Base-by-base conservation (phyloP, 2,888 invertebrate genomes). In the Microctonus aethiopoides region DNA sequence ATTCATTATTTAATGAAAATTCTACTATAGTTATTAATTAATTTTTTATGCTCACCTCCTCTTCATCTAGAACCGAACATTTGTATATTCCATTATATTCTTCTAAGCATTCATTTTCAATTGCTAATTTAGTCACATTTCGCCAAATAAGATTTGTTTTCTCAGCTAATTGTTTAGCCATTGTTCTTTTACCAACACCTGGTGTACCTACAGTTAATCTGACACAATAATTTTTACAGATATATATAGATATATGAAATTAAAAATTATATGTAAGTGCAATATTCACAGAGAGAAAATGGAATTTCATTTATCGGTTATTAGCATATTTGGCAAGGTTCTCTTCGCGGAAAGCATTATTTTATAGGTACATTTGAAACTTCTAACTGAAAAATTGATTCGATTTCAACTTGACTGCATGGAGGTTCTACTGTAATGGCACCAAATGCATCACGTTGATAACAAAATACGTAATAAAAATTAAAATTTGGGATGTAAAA, bases 1-100 rank as follows among this genome's bases (percentile, higher is more conserved):
- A n/a, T 11, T 10, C 22, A 26, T 60, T n/a, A n/a, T n/a, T n/a
- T n/a, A 32, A 7, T 51, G n/a, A 61, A 24, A 16, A 59, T 29
- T n/a, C 9, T 6, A 22, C 13, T 34, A 34, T 1, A 64, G 2
- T 36, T 51, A 26, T 6, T 16, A 9, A n/a, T 54, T 24, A 11
- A 36, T 13, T n/a, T 5, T 13, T 24, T 2, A 13, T 34, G 22
- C 13, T 59, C 83, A 95, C 95, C 90, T 94, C 95, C 77, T 99
- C 98, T 88, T 99, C 99, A 87, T 99, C 95, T 51, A 99, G 87
- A 76, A 97, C 90, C 26, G 94, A 94, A 81, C 97, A 98, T 72
- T 95, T 91, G 81, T 95, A 95, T 67, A 92, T 91, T 39, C 94
- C 91, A 87, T 99, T 99, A 84, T 91, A 97, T 74, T 94, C 95